A percentile compares a stretch with the other conserved stretches of the same genome.
These are phyloP conservation scores for Drosophila affinis DNA, from an alignment of 2,888 invertebrate genomes.

Conservation along the genomic window DNA sequence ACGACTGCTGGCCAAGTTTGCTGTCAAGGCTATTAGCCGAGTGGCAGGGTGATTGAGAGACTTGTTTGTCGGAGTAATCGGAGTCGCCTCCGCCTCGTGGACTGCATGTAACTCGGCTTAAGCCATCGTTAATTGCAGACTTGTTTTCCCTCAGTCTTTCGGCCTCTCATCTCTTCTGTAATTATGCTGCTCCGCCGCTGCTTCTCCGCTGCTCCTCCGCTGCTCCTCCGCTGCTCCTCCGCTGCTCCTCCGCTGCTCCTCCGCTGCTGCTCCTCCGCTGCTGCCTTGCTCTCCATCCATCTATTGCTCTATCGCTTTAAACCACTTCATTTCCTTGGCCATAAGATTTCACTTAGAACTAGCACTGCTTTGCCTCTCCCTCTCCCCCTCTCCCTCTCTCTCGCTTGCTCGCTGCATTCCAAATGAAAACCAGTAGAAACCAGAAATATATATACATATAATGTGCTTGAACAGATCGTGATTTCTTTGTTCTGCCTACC, in stretches of 20 bases:
- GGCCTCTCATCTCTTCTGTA: not conserved
- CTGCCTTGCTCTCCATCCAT: too few relatives aligned
- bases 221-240: too few relatives aligned
- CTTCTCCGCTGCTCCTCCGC: too few relatives aligned
- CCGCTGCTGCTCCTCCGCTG: not conserved
- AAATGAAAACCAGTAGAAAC: conserved; percentile 11
- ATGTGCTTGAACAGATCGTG: conserved; percentile 11
- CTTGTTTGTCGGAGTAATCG: conserved; percentile 38
- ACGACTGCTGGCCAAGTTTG: conserved; percentile 29
- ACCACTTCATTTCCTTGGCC: conserved; percentile 21
- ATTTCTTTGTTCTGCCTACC: conserved; percentile 22
- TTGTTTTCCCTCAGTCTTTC: not conserved
- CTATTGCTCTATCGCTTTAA: not conserved
- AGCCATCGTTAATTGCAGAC: not conserved
- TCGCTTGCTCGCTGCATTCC: conserved; percentile 12
- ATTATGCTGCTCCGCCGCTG: not conserved
- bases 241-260: too few relatives aligned
- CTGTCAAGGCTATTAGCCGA: conserved; percentile 65
- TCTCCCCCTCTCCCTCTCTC: not conserved
- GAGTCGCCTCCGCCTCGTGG: not conserved
- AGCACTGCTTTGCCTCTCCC: not conserved
- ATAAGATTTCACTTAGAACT: conserved; percentile 52
- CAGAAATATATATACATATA: conserved; percentile 6
- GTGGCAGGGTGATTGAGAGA: conserved; percentile 13
- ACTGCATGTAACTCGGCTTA: not conserved